Conservation (phyloP, 1,140 invertebrate genomes). For the Leptopilina clavipes region DNA sequence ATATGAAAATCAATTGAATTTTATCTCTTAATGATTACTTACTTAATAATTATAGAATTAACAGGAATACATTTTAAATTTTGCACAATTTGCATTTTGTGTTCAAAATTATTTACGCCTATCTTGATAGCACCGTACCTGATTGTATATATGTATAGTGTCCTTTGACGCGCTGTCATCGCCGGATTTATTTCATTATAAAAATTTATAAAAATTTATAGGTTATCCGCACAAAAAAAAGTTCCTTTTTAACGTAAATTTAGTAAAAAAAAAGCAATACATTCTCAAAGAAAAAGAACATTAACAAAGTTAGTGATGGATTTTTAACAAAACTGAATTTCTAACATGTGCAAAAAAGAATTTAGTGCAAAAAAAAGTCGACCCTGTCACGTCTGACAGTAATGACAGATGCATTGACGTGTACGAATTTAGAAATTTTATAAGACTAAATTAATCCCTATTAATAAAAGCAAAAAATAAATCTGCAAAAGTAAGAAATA, state of each 20-base stretch:
- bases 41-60: too few relatives aligned
- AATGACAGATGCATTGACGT: slow-evolving; percentile 22
- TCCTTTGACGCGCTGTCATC: not conserved
- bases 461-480: not conserved
- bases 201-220: not conserved
- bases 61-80: too few relatives aligned
- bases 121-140: not conserved
- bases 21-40: too few relatives aligned
- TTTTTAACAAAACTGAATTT: not conserved
- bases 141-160: not conserved
- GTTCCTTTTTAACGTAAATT: not conserved
- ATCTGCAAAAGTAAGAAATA: not conserved
- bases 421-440: slow-evolving; percentile 23
- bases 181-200: not conserved
- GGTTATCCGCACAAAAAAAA: slow-evolving; percentile 12
- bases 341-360: not conserved
- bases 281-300: not conserved
- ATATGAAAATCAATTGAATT: too few relatives aligned
- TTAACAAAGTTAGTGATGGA: not conserved
- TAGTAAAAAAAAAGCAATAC: not conserved
- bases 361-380: not conserved
- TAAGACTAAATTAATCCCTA: not conserved
- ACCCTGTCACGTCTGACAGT: slow-evolving; percentile 2
- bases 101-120: too few relatives aligned
- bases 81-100: too few relatives aligned